phyloP scores from a whole-genome alignment of 2,797 vertebrate species.

The Amblyopsis hoosieri region DNA sequence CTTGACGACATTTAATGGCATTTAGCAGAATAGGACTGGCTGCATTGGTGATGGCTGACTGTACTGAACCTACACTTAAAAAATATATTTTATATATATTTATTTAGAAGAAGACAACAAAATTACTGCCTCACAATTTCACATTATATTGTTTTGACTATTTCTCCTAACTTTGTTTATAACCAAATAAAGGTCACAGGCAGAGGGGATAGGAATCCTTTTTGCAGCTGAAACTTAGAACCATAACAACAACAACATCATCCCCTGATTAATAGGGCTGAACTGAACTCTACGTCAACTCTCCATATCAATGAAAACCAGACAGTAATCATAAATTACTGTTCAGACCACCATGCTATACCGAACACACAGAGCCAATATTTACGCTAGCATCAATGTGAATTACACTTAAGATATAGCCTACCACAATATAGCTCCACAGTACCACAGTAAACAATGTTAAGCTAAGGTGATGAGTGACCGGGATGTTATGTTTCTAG shows the following conservation, averaged over 20 bases:
- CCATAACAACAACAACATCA: conserved; percentile 31
- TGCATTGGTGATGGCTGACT: conserved; percentile 2
- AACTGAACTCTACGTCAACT: conserved; percentile 38
- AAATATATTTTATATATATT: conserved; percentile 32
- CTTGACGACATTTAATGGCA: conserved; percentile 42
- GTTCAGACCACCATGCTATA: conserved; percentile 58
- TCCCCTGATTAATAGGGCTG: conserved; percentile 28
- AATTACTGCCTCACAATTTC: not conserved
- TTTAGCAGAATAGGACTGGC: conserved; percentile 36
- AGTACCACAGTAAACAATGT: too few relatives aligned
- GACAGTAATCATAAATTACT: conserved; percentile 55
- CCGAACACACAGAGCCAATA: conserved; percentile 47
- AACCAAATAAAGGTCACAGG: conserved; percentile 13
- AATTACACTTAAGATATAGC: conserved; percentile 25
- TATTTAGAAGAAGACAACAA: not conserved
- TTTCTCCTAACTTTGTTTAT: not conserved
- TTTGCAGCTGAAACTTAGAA: conserved; percentile 1
- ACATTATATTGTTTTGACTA: too few relatives aligned
- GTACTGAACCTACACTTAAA: conserved; percentile 18
- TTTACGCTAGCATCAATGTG: conserved; percentile 42
- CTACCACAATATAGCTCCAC: conserved; percentile 9
- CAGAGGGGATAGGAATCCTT: conserved; percentile 4
- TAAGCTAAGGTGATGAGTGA: conserved; percentile 48
- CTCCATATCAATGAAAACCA: conserved; percentile 43
- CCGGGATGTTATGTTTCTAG: conserved; percentile 22